phyloP scores from a whole-genome alignment of 2,888 invertebrate genomes.

The Hetaerina titia region DNA sequence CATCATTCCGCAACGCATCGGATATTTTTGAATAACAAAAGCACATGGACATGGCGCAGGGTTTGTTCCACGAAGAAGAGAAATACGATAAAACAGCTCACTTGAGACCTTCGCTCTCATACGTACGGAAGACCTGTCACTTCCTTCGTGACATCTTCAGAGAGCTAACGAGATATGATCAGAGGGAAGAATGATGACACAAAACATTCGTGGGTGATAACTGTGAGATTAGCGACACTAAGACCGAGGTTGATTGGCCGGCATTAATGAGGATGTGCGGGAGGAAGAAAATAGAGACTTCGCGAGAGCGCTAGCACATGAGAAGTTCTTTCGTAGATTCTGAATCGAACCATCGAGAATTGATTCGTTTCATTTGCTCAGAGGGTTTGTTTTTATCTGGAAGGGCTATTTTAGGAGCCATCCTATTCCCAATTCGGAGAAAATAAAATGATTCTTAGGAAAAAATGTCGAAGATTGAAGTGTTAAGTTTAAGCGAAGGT shows the following conservation, averaged over 20 bases:
- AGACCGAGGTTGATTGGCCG: no score
- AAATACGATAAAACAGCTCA: neutral
- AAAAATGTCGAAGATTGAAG: no score
- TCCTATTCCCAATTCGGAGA: no score
- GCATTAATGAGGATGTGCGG: neutral
- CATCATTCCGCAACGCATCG: neutral
- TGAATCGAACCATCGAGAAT: no score
- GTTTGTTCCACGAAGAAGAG: neutral
- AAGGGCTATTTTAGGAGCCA: no score
- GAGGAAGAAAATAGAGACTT: neutral
- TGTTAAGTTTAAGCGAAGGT: no score
- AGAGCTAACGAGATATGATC: neutral
- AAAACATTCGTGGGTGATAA: neutral
- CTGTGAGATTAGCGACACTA: neutral
- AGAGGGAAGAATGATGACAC: neutral
- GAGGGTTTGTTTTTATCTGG: no score
- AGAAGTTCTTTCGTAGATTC: no score
- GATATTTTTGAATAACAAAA: neutral
- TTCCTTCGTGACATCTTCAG: neutral
- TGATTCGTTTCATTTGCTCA: no score
- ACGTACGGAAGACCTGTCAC: neutral
- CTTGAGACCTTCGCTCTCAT: neutral
- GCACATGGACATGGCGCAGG: neutral
- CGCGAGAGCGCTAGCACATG: no score
- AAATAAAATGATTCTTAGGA: no score